Percentiles rank a stretch among this genome's conserved stretches.
phyloP scores from a whole-genome alignment of 2,888 invertebrate species.

The Sminthurinus aureus region DNA sequence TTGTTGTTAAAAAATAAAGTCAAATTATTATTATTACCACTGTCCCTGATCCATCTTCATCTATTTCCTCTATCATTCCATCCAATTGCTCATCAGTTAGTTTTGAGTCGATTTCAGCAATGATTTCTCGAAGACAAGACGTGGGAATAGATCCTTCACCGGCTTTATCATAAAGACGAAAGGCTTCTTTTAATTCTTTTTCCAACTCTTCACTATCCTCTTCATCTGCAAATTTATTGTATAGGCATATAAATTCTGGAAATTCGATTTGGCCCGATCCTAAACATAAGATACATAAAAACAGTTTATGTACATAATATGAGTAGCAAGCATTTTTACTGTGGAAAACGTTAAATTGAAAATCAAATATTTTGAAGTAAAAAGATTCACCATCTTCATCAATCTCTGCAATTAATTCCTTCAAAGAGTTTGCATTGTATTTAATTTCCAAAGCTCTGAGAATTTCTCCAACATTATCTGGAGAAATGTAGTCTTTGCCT shows the following conservation, averaged over 20 bases:
- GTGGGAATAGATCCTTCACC: conserved; percentile 65
- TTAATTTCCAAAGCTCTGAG: conserved; percentile 96
- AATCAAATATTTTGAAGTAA: conserved; percentile 14
- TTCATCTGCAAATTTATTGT: conserved; percentile 96
- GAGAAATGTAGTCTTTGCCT: conserved; percentile 91
- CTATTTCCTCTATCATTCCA: conserved; percentile 25
- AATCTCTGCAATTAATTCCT: conserved; percentile 96
- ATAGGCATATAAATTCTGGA: conserved; percentile 93
- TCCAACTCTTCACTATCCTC: conserved; percentile 98
- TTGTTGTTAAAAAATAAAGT: neutral
- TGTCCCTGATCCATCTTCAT: neutral
- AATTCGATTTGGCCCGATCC: conserved; percentile 96
- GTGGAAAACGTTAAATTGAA: conserved; percentile 60
- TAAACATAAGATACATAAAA: conserved; percentile 65
- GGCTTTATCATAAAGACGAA: conserved; percentile 98
- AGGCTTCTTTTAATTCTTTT: conserved; percentile 97
- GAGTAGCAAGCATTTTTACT: too few species aligned
- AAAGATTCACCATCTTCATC: conserved; percentile 83
- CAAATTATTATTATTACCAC: neutral
- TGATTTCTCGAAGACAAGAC: conserved; percentile 17
- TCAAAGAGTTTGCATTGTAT: conserved; percentile 86
- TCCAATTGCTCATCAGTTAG: conserved; percentile 13
- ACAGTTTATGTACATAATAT: neutral
- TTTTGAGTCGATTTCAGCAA: neutral
- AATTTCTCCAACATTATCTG: conserved; percentile 94